These are phyloP conservation scores for Gerris lacustris DNA, from an alignment of 2,888 invertebrate species.

Conservation along the genomic window DNA sequence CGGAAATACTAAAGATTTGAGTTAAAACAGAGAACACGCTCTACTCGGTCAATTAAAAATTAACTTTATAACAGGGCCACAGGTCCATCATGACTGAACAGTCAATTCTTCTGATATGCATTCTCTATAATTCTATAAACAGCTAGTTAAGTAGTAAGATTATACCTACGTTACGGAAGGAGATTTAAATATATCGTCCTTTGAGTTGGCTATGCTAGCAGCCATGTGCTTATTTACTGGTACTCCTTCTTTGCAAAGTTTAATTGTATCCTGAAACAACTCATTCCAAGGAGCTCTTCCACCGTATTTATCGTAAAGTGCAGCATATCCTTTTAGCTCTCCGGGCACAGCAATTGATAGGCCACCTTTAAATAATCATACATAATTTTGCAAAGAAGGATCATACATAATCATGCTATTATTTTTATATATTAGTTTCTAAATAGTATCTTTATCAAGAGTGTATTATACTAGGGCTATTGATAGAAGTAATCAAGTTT, in stretches of 20 bases:
- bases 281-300: constrained; percentile 57
- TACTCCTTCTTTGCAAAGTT: constrained; percentile 55
- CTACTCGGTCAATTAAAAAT: too few species aligned
- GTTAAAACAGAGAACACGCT: too few species aligned
- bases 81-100: too few species aligned
- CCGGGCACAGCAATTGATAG: constrained; percentile 78
- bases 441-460: not conserved
- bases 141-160: too few species aligned
- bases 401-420: not conserved
- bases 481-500: too few species aligned
- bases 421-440: not conserved
- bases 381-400: not conserved
- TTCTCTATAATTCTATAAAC: too few species aligned
- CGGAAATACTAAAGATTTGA: too few species aligned
- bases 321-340: constrained; percentile 73
- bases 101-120: too few species aligned
- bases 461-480: too few species aligned
- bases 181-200: constrained; percentile 42
- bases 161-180: constrained; percentile 36
- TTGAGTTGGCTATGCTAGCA: constrained; percentile 42
- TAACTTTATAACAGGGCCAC: too few species aligned
- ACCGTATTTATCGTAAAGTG: constrained; percentile 47
- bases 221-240: constrained; percentile 48
- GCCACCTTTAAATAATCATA: constrained; percentile 41
- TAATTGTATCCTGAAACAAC: constrained; percentile 64